These are phyloP conservation scores for Cheilosia soror DNA, from an alignment of 2,888 invertebrate genomes.

Conservation along the genomic window DNA sequence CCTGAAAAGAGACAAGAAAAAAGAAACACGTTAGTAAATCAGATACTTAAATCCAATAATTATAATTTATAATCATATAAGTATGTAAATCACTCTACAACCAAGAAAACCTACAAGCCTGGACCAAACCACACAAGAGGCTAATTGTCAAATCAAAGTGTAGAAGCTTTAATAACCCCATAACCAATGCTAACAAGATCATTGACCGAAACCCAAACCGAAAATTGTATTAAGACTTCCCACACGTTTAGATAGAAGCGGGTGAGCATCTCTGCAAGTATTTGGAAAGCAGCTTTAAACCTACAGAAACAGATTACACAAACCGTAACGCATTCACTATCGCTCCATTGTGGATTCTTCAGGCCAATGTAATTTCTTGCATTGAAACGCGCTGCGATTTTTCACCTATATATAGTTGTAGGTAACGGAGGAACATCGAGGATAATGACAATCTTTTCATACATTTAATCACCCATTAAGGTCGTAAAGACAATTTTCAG, in stretches of 20 bases:
- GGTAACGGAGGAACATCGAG: neutral
- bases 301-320: neutral
- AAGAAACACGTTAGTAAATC: constrained; percentile 3
- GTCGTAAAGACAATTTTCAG: constrained; percentile 21
- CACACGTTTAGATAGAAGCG: constrained; percentile 17
- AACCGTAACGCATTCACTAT: neutral
- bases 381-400: neutral
- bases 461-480: constrained; percentile 41
- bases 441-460: constrained; percentile 40
- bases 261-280: constrained; percentile 23
- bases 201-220: constrained; percentile 22
- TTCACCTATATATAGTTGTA: constrained; percentile 1
- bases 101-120: constrained; percentile 2
- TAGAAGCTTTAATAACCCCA: neutral
- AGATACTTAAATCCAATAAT: neutral
- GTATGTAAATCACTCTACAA: neutral
- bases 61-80: neutral
- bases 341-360: neutral
- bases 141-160: constrained; percentile 12
- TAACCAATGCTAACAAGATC: constrained; percentile 38
- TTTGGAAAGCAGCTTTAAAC: constrained; percentile 7
- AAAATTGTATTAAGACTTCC: constrained; percentile 17
- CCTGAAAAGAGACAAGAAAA: constrained; percentile 30
- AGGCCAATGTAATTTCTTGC: neutral
- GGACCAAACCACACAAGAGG: neutral